Evolutionary conservation across 2,888 invertebrate genomes (phyloP), one percentile per base, ranked within the genome.

Genomic region (Apantesis nais): DNA sequence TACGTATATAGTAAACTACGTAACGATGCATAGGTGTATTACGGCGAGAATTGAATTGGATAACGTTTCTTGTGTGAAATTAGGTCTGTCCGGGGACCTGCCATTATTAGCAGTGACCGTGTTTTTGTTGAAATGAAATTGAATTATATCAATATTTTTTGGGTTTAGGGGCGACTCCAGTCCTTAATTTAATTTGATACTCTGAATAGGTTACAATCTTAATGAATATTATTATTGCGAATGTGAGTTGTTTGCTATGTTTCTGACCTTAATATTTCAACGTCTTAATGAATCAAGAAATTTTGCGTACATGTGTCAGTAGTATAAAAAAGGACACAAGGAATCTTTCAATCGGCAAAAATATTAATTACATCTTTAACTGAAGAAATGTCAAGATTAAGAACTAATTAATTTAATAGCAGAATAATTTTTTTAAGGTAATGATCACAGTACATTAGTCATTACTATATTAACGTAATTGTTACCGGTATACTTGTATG

Each of bases 131-230:
- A 22, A 22, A 14, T 65, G 52, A 65, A 65, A 52, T 65, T 34
- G 61, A 37, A 37, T 62, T 34, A n/a, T 37, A 37, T 22, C 34
- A 34, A 62, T 22, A 19, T 61, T 61, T 34, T 19, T 34, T 4
- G n/a, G 61, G 37, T 37, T 61, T n/a, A 22, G 61, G 61, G 22
- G 41, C 1, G 16, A 2, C 22, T 71, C 72, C 74, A 70, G 75
- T 73, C 62, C 62, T 60, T 58, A 34, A 63, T 41, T 62, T 66
- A 22, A n/a, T 34, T 61, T 29, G 67, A 62, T n/a, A n/a, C 58
- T 29, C 7, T 29, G 7, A 29, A 58, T 58, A 58, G 58, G 14
- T 58, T 14, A 55, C 52, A n/a, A 52, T n/a, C 12, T 14, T 55
- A 4, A 25, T 25, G 25, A 55, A 55, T 25, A 2, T n/a, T 55